These are phyloP conservation scores for Parascotia fuliginaria DNA, from an alignment of 2,888 invertebrate genomes.

Conservation along the genomic window DNA sequence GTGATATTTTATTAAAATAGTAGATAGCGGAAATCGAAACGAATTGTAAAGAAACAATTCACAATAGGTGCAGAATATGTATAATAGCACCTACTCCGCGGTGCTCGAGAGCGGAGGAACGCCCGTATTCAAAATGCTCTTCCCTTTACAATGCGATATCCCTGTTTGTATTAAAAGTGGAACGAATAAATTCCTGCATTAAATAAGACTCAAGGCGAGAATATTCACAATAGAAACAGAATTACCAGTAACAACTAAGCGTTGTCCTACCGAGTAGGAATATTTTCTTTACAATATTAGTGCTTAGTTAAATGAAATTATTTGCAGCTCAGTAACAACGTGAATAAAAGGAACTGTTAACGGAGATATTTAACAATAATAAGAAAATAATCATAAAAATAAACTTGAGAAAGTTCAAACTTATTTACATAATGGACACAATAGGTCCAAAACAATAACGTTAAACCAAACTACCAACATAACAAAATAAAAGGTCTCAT, in stretches of 20 bases:
- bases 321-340: neutral
- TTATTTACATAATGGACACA: slow-evolving; percentile 53
- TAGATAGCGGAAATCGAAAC: slow-evolving; percentile 48
- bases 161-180: slow-evolving; percentile 58
- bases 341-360: neutral
- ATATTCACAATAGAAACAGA: slow-evolving; percentile 34
- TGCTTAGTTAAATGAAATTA: neutral
- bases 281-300: neutral
- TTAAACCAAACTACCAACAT: slow-evolving; percentile 59
- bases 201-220: slow-evolving; percentile 38
- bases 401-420: slow-evolving; percentile 21
- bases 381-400: neutral
- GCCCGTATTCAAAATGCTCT: slow-evolving; percentile 49
- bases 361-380: neutral
- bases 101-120: slow-evolving; percentile 32
- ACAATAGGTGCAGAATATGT: slow-evolving; percentile 55
- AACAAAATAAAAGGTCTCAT: slow-evolving; percentile 55
- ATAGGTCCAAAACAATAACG: slow-evolving; percentile 51
- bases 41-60: slow-evolving; percentile 60
- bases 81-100: slow-evolving; percentile 59
- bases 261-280: neutral
- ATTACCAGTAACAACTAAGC: slow-evolving; percentile 2
- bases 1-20: slow-evolving; percentile 30
- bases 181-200: slow-evolving; percentile 53
- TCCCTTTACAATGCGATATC: slow-evolving; percentile 53